Base-by-base conservation (phyloP, 1,140 invertebrate species). In the Plectus sambesii region DNA sequence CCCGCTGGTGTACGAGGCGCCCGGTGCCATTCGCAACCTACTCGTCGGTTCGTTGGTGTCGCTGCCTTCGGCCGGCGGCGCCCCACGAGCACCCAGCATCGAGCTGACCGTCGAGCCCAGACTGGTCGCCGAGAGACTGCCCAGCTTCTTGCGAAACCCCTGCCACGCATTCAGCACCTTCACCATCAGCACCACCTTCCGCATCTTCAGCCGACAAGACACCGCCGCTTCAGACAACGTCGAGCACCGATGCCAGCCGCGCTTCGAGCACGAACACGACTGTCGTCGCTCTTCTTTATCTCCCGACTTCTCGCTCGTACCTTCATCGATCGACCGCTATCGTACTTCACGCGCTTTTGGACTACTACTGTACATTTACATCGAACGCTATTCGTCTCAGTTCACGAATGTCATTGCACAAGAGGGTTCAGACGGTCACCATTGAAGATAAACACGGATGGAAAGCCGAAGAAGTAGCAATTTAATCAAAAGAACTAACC, bases 111-210 rank as follows among this genome's bases (percentile, higher is more conserved):
- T n/a, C 3, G 56, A 59, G 8, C 19, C 24, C 5, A 35, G 44
- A 44, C 56, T 8, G 63, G 39, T 2, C 55, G 48, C 38, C 24
- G 49, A 22, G 44, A 27, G 26, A 19, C 23, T 44, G 2, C 33
- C 45, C 51, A 55, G 23, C 3, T 49, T 26, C 27, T 49, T 49
- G 12, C 30, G 30, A 33, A 33, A 33, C 12, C 17, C 30, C 17
- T 33, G 12, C 51, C 51, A 56, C 20, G 62, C 59, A 42, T 53
- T 62, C 1, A 65, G 47, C 12, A 67, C 64, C 29, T 60, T 52
- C 2, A 66, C 62, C 49, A 60, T 51, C 30, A 68, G 53, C 17
- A 66, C 41, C 20, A 66, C 63, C 33, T 66, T 65, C 22, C 63
- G 59, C 19, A 66, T 47, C 19, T 61, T 57, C n/a, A 66, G 47